Evolutionary conservation across 2,888 invertebrate genomes (phyloP), one percentile per base, ranked within the genome.

Genomic region (Odontocolon sp.): DNA sequence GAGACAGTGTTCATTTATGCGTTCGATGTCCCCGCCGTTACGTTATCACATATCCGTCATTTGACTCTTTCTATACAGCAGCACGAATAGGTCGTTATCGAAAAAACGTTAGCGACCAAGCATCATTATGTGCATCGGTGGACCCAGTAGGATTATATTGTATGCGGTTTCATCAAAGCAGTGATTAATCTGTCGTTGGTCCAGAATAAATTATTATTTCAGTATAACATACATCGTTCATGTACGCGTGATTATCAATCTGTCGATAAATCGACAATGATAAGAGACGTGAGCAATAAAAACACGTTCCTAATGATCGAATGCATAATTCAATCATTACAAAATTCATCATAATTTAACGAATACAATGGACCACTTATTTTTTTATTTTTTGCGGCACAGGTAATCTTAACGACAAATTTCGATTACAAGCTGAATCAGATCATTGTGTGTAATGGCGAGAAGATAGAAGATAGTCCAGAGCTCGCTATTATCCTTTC

Each of bases 121-220:
- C 45, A 56, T 71, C 63, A 71, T 63, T 63, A 63, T 38, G 26
- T 11, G 45, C 56, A 47, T 68, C 68, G 47, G 31, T 28, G 56
- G 26, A 26, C 36, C 45, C 26, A 47, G 26, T 5, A 42, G 16
- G 14, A 21, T 38, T 6, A 28, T 42, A 16, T 16, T 6, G n/a
- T 16, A 26, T 9, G 18, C 5, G n/a, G 23, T 16, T 21, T 14
- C 40, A 45, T 38, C 38, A 31, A 28, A 31, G 21, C 28, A 36
- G 21, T 40, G 54, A 63, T 68, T 74, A 63, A 56, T 63, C 28
- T 16, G 14, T 31, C 31, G 14, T 38, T 3, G 16, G 36, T 50
- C 57, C 31, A 6, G 21, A n/a, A 61, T 38, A 63, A 57, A 74
- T 68, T 36, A 40, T 45, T 47, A 11, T 42, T 67, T 59, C 54